Conservation (phyloP, 2,797 vertebrate species). For the Antrozous pallidus region DNA sequence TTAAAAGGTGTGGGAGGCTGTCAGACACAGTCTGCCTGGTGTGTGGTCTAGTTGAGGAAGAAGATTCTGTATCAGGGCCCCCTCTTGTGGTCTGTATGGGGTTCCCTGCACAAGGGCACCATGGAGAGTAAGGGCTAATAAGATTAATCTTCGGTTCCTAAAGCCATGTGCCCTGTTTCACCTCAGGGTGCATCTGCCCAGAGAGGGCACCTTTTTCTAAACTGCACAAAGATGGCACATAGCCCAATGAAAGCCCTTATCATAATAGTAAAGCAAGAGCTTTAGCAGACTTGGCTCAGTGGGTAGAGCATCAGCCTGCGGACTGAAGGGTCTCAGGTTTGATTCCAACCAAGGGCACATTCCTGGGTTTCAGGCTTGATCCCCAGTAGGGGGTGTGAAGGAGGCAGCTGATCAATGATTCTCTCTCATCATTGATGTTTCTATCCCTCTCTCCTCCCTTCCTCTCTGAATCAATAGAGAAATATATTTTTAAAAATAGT, state of each 20-base stretch:
- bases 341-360: too few species aligned
- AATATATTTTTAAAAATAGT: not conserved
- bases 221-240: not conserved
- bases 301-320: too few species aligned
- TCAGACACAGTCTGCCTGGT: not conserved
- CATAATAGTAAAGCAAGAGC: not conserved
- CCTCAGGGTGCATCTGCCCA: not conserved
- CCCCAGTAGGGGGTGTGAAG: too few species aligned
- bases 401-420: too few species aligned
- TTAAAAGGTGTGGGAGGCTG: not conserved
- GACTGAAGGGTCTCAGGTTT: too few species aligned
- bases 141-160: not conserved
- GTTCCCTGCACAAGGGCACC: not conserved
- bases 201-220: not conserved
- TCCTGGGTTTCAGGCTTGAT: too few species aligned
- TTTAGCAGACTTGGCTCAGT: too few species aligned
- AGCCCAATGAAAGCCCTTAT: not conserved
- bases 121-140: not conserved
- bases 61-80: not conserved
- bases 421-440: too few species aligned
- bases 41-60: not conserved
- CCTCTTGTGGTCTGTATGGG: not conserved
- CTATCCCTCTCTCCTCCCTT: too few species aligned
- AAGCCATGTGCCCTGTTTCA: not conserved
- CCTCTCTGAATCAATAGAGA: not conserved